phyloP scores from a whole-genome alignment of 2,888 invertebrate species.

The Unio delphinus region DNA sequence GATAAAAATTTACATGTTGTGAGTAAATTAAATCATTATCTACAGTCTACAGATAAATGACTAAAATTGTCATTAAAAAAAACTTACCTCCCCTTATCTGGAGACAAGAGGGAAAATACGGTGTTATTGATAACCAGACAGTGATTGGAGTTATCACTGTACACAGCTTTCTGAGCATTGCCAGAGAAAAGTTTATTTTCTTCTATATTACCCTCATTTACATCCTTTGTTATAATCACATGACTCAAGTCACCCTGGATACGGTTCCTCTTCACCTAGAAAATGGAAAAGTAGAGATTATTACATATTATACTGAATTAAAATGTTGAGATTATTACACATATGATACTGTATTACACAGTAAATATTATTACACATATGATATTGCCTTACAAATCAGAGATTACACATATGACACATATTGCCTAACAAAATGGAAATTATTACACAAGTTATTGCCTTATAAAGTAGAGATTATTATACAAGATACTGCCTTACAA shows the following conservation, averaged over 20 bases:
- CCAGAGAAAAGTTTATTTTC: constrained; percentile 43
- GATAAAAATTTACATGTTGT: too few relatives aligned
- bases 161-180: constrained; percentile 18
- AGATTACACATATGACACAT: too few relatives aligned
- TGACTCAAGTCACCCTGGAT: constrained; percentile 37
- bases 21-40: too few relatives aligned
- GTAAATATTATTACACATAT: too few relatives aligned
- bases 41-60: too few relatives aligned
- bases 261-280: constrained; percentile 50
- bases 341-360: too few relatives aligned
- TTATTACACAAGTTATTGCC: too few relatives aligned
- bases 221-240: constrained; percentile 29
- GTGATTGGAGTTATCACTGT: constrained; percentile 20
- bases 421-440: too few relatives aligned
- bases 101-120: constrained; percentile 11
- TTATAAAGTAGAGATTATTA: too few relatives aligned
- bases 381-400: too few relatives aligned
- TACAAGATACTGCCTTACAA: neutral
- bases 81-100: constrained; percentile 11
- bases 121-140: constrained; percentile 34
- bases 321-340: too few relatives aligned
- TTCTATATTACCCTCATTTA: constrained; percentile 31
- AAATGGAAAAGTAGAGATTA: neutral
- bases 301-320: too few relatives aligned
- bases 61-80: neutral